A percentile compares a stretch with the other conserved stretches of the same genome.
Evolutionary conservation across 2,888 invertebrate species (phyloP).

Genomic region (Hyposoter dolosus): DNA sequence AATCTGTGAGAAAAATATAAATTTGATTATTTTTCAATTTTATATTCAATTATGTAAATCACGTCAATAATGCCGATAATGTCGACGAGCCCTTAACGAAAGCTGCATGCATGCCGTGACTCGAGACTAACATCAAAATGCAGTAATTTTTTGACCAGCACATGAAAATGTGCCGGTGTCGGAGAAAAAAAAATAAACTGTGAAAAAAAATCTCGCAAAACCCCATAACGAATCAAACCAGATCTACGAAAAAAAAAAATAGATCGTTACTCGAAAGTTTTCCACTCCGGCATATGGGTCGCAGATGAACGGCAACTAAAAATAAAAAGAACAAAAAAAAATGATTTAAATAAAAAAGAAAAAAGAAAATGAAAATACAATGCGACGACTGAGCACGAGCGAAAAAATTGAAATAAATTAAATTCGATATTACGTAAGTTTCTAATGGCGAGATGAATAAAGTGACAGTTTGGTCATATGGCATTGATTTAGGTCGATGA

Average conservation of each 20-base stretch:
- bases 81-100: constrained; percentile 47
- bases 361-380: background rate
- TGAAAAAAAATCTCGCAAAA: background rate
- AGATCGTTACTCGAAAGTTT: background rate
- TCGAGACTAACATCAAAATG: background rate
- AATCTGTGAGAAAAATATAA: background rate
- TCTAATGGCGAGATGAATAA: constrained; percentile 34
- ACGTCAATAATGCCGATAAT: constrained; percentile 26
- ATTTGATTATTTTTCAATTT: background rate
- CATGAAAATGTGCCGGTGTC: constrained; percentile 32
- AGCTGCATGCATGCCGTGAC: background rate
- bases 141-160: constrained; percentile 53
- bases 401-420: constrained; percentile 24
- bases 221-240: background rate
- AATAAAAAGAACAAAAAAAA: background rate
- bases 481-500: constrained; percentile 26
- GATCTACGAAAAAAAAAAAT: background rate
- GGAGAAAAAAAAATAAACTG: background rate
- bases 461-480: constrained; percentile 3
- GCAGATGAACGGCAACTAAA: constrained; percentile 1
- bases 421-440: constrained; percentile 57
- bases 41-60: background rate
- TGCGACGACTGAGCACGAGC: constrained; percentile 14
- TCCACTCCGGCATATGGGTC: background rate
- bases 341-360: background rate